These are phyloP conservation scores for Callosobruchus maculatus DNA, from an alignment of 2,888 invertebrate species.

Conservation along the genomic window DNA sequence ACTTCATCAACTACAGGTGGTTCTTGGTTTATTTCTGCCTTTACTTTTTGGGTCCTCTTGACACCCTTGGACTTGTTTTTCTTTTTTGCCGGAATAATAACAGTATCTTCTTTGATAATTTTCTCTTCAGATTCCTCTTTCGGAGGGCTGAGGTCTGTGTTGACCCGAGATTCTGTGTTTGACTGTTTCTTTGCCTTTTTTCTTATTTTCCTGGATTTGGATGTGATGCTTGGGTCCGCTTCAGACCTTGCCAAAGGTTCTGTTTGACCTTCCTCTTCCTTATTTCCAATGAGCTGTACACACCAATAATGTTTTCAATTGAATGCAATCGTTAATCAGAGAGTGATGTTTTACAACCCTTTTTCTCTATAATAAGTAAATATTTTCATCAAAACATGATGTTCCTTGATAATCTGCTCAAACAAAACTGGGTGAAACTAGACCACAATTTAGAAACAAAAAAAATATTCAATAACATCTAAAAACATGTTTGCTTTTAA, in stretches of 20 bases:
- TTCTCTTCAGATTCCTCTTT: slow-evolving; percentile 31
- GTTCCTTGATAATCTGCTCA: too few species aligned
- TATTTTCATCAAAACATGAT: too few species aligned
- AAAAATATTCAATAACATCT: too few species aligned
- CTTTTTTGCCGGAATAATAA: slow-evolving; percentile 5
- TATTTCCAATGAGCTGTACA: slow-evolving; percentile 16
- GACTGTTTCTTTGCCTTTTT: slow-evolving; percentile 18
- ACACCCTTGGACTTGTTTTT: slow-evolving; percentile 9
- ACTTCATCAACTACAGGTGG: neutral
- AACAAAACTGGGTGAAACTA: too few species aligned
- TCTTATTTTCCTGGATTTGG: slow-evolving; percentile 4
- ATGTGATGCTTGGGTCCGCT: neutral
- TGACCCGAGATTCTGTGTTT: slow-evolving; percentile 28
- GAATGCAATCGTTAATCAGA: too few species aligned
- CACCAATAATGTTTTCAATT: too few species aligned
- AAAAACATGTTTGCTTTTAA: too few species aligned
- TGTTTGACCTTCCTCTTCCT: slow-evolving; percentile 12
- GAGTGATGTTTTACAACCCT: too few species aligned
- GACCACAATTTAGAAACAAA: too few species aligned
- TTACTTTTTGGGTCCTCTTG: slow-evolving; percentile 8
- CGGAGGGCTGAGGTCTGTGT: slow-evolving; percentile 27
- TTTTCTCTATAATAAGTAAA: too few species aligned
- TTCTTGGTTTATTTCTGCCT: neutral
- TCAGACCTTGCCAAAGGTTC: slow-evolving; percentile 7
- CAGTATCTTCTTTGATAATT: slow-evolving; percentile 10